phyloP scores from a whole-genome alignment of 2,113 vertebrate species.

The Uropsilus gracilis region DNA sequence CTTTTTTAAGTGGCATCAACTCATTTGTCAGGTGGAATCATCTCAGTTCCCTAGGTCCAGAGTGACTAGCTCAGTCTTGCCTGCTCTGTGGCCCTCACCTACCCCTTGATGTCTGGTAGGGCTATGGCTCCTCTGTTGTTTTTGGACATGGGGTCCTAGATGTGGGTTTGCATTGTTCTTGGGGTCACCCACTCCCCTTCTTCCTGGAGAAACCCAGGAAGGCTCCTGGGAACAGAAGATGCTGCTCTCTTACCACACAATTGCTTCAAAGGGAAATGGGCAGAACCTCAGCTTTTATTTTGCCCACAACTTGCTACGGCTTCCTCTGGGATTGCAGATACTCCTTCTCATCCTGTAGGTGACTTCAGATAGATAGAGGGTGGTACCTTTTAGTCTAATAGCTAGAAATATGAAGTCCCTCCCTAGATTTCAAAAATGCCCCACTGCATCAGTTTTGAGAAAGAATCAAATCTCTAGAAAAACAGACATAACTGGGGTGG shows the following conservation, averaged over 20 bases:
- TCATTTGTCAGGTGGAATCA: neutral
- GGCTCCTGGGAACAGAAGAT: neutral
- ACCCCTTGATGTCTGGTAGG: neutral
- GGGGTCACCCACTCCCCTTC: too few species aligned
- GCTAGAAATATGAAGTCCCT: neutral
- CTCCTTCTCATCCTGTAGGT: neutral
- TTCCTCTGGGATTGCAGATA: neutral
- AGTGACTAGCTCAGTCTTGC: neutral
- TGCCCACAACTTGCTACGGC: neutral
- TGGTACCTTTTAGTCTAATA: neutral
- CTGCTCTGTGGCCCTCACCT: neutral
- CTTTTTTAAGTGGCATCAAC: neutral
- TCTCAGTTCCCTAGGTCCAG: neutral
- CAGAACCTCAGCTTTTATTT: neutral
- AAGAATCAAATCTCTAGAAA: neutral
- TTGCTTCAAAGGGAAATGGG: neutral
- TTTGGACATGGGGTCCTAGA: neutral
- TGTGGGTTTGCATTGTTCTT: neutral
- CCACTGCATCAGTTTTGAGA: neutral
- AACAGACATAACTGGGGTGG: neutral
- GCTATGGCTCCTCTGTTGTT: neutral
- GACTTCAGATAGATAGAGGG: neutral
- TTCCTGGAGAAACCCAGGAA: neutral
- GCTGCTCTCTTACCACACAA: neutral
- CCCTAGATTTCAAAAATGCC: neutral